A percentile compares a stretch with the other conserved stretches of the same genome.
phyloP scores from a whole-genome alignment of 2,888 invertebrate genomes.

The Noctua comes region DNA sequence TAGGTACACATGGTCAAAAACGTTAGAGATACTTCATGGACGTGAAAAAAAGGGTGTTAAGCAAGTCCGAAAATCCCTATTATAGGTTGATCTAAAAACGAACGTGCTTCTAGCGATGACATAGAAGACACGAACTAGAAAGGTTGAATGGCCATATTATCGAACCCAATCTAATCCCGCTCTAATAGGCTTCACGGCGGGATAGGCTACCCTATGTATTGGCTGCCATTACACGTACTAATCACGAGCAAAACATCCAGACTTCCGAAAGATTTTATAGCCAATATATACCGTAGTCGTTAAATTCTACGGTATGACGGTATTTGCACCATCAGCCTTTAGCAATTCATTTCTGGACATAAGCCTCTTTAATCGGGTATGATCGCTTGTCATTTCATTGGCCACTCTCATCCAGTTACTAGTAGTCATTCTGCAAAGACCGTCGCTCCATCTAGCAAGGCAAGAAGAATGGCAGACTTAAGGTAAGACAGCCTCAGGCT shows the following conservation, averaged over 20 bases:
- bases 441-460: background rate
- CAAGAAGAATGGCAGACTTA: background rate
- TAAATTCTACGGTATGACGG: constrained; percentile 25
- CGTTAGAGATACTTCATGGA: background rate
- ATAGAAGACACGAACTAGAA: constrained; percentile 11
- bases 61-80: background rate
- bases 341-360: background rate
- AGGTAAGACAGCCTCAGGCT: background rate
- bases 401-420: background rate
- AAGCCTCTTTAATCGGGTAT: background rate
- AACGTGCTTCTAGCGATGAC: constrained; percentile 8
- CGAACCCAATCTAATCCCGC: constrained; percentile 42
- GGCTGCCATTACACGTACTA: constrained; percentile 42
- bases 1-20: background rate
- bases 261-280: constrained; percentile 32
- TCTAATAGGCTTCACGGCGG: constrained; percentile 26
- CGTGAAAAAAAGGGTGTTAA: background rate
- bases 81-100: background rate
- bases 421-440: background rate
- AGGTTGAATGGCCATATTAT: constrained; percentile 37
- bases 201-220: constrained; percentile 26
- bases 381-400: background rate
- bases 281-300: constrained; percentile 11
- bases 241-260: constrained; percentile 26
- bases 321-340: background rate